A percentile compares a stretch with the other conserved stretches of the same genome.
phyloP scores from a whole-genome alignment of 1,140 invertebrate genomes.

The Delia radicum region DNA sequence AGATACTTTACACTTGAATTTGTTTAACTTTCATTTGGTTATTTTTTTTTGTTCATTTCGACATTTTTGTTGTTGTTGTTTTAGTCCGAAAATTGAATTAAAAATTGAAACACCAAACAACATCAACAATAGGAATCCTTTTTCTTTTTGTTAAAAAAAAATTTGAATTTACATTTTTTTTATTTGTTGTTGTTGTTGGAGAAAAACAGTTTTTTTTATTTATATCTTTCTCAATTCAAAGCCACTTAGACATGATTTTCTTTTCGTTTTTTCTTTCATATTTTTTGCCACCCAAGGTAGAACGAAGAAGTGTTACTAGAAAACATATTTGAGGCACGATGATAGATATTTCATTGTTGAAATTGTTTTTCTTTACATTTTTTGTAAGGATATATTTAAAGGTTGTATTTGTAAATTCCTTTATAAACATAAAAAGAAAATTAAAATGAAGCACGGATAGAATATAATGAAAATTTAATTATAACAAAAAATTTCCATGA shows the following conservation, averaged over 20 bases:
- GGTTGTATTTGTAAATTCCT: background rate
- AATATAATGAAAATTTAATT: background rate
- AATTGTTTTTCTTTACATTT: background rate
- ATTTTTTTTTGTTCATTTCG: background rate
- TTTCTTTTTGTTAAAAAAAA: background rate
- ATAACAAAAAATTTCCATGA: background rate
- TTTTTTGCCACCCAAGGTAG: background rate
- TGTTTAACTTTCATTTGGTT: slow-evolving; percentile 1
- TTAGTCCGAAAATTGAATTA: slow-evolving; percentile 13
- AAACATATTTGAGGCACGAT: background rate
- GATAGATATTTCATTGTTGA: background rate
- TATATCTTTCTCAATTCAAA: slow-evolving; percentile 16
- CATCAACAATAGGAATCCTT: slow-evolving; percentile 2
- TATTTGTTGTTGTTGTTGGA: background rate
- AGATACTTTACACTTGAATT: slow-evolving; percentile 17
- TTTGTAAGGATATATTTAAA: slow-evolving; percentile 4
- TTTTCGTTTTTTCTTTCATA: background rate
- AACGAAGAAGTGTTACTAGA: background rate
- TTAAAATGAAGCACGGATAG: background rate
- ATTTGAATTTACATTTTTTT: background rate
- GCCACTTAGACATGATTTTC: slow-evolving; percentile 9
- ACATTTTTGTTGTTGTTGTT: background rate
- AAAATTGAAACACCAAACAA: slow-evolving; percentile 15
- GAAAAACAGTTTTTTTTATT: background rate
- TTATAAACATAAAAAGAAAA: background rate